Percentiles rank a stretch among this genome's conserved stretches.
Conservation (phyloP, 2,888 invertebrate genomes). For the Cantharis rustica region DNA sequence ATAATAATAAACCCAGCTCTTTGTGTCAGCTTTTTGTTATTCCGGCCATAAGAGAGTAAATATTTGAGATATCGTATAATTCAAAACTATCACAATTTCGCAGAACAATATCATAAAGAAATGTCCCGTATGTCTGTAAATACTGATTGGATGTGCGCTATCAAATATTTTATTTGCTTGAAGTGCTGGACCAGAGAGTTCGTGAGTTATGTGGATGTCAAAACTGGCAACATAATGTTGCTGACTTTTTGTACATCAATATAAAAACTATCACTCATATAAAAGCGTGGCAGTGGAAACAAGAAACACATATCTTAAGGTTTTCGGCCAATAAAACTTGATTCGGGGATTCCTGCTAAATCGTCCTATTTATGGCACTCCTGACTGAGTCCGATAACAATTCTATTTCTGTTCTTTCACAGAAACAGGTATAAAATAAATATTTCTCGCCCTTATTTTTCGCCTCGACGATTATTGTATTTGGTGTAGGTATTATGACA, state of each 20-base stretch:
- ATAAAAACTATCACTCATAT: slow-evolving; percentile 52
- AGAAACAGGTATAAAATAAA: slow-evolving; percentile 35
- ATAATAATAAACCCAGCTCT: neutral
- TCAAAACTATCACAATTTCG: slow-evolving; percentile 42
- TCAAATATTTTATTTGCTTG: slow-evolving; percentile 53
- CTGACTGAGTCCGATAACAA: slow-evolving; percentile 49
- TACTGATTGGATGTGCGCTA: slow-evolving; percentile 55
- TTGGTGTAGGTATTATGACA: neutral
- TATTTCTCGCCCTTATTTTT: slow-evolving; percentile 10
- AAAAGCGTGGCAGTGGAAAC: slow-evolving; percentile 44
- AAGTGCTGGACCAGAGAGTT: slow-evolving; percentile 41
- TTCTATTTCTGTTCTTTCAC: slow-evolving; percentile 38
- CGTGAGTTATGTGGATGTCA: slow-evolving; percentile 25
- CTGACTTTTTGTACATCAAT: slow-evolving; percentile 39
- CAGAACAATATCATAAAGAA: slow-evolving; percentile 46
- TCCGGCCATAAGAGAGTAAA: slow-evolving; percentile 30
- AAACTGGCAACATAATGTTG: slow-evolving; percentile 7
- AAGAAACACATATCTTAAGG: slow-evolving; percentile 50
- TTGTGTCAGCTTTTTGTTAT: slow-evolving; percentile 17
- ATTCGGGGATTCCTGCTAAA: slow-evolving; percentile 48
- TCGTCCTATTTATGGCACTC: slow-evolving; percentile 40
- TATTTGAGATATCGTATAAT: slow-evolving; percentile 47
- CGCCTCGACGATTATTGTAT: slow-evolving; percentile 7
- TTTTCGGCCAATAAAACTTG: slow-evolving; percentile 55
- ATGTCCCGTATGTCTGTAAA: slow-evolving; percentile 52